These are phyloP conservation scores for Cepaea nemoralis DNA, from an alignment of 1,140 invertebrate species.

Conservation along the genomic window DNA sequence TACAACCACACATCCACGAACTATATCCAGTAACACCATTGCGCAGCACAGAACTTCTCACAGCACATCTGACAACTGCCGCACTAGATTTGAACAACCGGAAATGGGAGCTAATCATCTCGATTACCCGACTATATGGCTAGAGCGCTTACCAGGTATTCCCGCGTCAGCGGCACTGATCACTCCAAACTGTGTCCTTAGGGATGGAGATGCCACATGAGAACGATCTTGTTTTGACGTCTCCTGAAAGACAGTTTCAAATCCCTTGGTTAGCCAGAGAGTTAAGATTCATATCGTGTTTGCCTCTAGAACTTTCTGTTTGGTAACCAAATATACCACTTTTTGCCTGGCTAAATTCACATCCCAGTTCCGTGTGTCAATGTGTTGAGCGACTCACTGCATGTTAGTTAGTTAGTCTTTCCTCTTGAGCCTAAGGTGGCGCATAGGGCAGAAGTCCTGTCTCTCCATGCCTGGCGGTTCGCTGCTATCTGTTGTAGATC, in stretches of 20 bases:
- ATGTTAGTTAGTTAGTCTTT: too few relatives aligned
- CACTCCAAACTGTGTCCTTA: not conserved
- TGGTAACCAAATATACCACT: not conserved
- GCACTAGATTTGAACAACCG: not conserved
- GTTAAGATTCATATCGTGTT: not conserved
- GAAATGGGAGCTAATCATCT: not conserved
- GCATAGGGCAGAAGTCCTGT: too few relatives aligned
- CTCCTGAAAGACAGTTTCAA: not conserved
- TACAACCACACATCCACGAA: too few relatives aligned
- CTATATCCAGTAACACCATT: too few relatives aligned
- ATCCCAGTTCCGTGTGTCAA: too few relatives aligned
- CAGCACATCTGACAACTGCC: too few relatives aligned
- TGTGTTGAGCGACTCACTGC: too few relatives aligned
- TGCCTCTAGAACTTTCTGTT: not conserved
- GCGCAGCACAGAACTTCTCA: too few relatives aligned
- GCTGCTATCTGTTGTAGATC: too few relatives aligned
- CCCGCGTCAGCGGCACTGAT: not conserved
- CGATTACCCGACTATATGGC: not conserved
- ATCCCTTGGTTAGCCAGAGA: not conserved
- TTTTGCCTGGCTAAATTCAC: not conserved
- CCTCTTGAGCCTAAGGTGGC: too few relatives aligned
- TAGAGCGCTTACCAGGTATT: not conserved
- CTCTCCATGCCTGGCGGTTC: too few relatives aligned
- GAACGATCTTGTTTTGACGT: not conserved
- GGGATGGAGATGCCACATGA: not conserved